Percentiles rank a stretch among this genome's conserved stretches.
These are phyloP conservation scores for Axis porcinus DNA, from an alignment of 2,113 vertebrate genomes.

Conservation along the genomic window DNA sequence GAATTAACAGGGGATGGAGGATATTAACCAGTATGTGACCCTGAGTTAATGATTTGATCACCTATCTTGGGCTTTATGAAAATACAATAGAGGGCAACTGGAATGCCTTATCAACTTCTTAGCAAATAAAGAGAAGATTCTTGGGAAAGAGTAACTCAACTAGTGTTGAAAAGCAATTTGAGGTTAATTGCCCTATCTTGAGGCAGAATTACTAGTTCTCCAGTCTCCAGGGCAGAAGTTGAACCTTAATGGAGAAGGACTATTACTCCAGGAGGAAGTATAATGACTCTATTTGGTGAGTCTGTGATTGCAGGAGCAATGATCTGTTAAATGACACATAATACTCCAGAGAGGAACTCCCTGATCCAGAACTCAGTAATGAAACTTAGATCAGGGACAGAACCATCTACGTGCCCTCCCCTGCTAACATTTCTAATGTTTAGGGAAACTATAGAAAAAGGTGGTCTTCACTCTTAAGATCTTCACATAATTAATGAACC, in stretches of 20 bases:
- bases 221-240: slow-evolving; percentile 36
- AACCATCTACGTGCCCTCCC: background rate
- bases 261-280: slow-evolving; percentile 53
- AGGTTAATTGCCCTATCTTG: slow-evolving; percentile 49
- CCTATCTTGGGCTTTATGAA: slow-evolving; percentile 27
- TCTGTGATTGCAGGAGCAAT: slow-evolving; percentile 62
- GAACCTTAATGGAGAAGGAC: slow-evolving; percentile 39
- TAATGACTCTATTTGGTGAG: slow-evolving; percentile 44
- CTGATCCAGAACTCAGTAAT: slow-evolving; percentile 59
- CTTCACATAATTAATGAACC: background rate
- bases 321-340: slow-evolving; percentile 57
- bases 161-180: slow-evolving; percentile 54
- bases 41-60: slow-evolving; percentile 40
- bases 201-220: slow-evolving; percentile 7
- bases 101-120: slow-evolving; percentile 32
- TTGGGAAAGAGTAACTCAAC: background rate
- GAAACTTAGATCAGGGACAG: slow-evolving; percentile 43
- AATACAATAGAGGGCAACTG: slow-evolving; percentile 11
- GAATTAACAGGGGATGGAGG: background rate
- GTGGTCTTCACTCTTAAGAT: background rate
- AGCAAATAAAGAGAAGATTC: slow-evolving; percentile 38
- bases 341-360: slow-evolving; percentile 42
- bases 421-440: background rate
- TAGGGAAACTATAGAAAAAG: background rate
- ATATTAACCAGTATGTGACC: slow-evolving; percentile 16